Evolutionary conservation across 2,888 invertebrate genomes (phyloP), one percentile per base, ranked within the genome.

Genomic region (Amiota communis): DNA sequence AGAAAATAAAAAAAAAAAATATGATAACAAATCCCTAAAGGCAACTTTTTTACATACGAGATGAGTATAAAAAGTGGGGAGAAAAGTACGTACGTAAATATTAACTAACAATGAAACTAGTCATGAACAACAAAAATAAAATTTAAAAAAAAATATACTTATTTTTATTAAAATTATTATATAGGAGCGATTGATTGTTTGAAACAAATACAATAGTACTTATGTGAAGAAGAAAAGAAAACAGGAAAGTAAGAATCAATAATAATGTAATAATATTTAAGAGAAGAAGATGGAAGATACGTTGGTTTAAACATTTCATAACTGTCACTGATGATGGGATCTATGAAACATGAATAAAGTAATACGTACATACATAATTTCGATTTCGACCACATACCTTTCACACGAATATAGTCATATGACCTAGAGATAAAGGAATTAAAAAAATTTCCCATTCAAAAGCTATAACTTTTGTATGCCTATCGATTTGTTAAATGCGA

Each of bases 81-180:
- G 57, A 57, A 8, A 57, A 57, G 49, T 67, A 49, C 23, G 23
- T 36, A 63, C 8, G 3, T 2, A 63, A 36, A 8, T 23, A n/a
- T n/a, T n/a, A 20, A 67, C 67, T 67, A 67, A 67, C 51, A 67
- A 48, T 67, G 49, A 67, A 13, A 67, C 67, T 67, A 67, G 67
- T 67, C 67, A 67, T 67, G 46, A 47, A 65, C n/a, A 65, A 65
- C 20, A 65, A n/a, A 65, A 46, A 57, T 36, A 57, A 47, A 23
- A 46, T 46, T 46, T 12, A 47, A 67, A 20, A 51, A 49, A 23
- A 65, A 67, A 67, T 57, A 64, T 67, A 67, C 17, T 67, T 67
- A 51, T 67, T 67, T 67, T 67, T 67, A 67, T 67, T 67, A 51
- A 46, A 63, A 63, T 59, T 20, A 65, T 13, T 63, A 63, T 63